Percentiles rank a stretch among this genome's conserved stretches.
These are phyloP conservation scores for Virgularia gustaviana DNA, from an alignment of 92 coral and sea anemone genomes.

Conservation along the genomic window DNA sequence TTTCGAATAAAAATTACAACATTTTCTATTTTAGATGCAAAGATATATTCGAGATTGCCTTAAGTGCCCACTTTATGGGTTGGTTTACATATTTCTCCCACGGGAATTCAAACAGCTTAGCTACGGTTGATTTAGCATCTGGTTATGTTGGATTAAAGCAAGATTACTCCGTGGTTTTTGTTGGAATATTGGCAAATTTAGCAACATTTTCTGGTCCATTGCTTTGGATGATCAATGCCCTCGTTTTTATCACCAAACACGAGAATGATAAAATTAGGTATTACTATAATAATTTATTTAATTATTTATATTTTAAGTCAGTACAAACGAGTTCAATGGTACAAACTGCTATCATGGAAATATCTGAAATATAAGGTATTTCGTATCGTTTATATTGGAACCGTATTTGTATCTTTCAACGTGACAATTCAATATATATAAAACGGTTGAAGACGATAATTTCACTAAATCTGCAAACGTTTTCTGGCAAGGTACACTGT, in stretches of 20 bases:
- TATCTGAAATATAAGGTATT: too few species aligned
- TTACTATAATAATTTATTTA: background rate
- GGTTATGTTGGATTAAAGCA: slow-evolving; percentile 80
- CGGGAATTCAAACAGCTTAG: slow-evolving; percentile 90
- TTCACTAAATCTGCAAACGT: too few species aligned
- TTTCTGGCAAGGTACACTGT: too few species aligned
- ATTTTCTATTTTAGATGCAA: slow-evolving; percentile 30
- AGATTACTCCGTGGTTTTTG: slow-evolving; percentile 59
- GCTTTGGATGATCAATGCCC: slow-evolving; percentile 73
- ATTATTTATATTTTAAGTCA: too few species aligned
- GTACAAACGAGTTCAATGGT: too few species aligned
- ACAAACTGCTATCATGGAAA: too few species aligned
- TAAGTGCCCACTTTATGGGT: slow-evolving; percentile 69
- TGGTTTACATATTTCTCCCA: slow-evolving; percentile 74
- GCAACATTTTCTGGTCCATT: slow-evolving; percentile 83
- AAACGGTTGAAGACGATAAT: background rate
- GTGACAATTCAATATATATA: background rate
- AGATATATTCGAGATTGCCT: slow-evolving; percentile 46
- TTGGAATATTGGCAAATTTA: slow-evolving; percentile 53
- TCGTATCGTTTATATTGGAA: too few species aligned
- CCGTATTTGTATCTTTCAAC: too few species aligned
- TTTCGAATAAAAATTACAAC: background rate
- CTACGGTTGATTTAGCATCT: slow-evolving; percentile 85
- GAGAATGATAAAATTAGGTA: slow-evolving; percentile 39
- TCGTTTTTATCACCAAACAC: slow-evolving; percentile 50